Evolutionary conservation across 1,140 invertebrate genomes (phyloP), one percentile per base, ranked within the genome.

Genomic region (Chymomyza costata): DNA sequence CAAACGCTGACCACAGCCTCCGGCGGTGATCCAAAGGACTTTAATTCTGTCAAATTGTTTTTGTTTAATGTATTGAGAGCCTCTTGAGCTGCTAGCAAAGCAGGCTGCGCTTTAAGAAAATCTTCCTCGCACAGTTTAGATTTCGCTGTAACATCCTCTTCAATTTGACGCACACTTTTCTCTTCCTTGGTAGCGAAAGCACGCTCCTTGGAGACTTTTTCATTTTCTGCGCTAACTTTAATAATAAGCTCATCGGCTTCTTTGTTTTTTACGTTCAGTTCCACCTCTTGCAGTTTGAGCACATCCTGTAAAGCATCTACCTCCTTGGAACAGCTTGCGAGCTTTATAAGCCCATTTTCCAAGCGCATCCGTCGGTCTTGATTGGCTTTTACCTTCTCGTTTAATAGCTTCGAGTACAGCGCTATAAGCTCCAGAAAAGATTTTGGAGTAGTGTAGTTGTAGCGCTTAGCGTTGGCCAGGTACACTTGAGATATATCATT

Each of bases 371-470:
- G 94, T 81, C 92, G 93, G 37, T 90, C 88, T 55, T 91, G 88
- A n/a, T 96, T 88, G 41, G 95, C 91, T n/a, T 85, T 87, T 1
- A 91, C 92, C 85, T 96, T 96, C 40, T 90, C 90, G 6, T 87
- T 88, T 25, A 98, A 86, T 6, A 98, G 85, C 81, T 95, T 96
- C 1, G 90, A 89, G 76, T 97, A 98, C 1, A 98, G 87, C 30
- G 91, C 89, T 48, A 98, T 97, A 81, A 96, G 94, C 82, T 98
- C 96, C n/a, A 98, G 85, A 86, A 97, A 98, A 1, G 94, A 95
- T 86, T 98, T 98, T 0, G 97, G 97, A 1, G 96, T 98, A 0
- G 96, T 97, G 76, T 98, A 98, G 84, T 98, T 98, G 86, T 96
- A 96, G n/a, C 96, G 88, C 16, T 91, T 91, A 65, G 98, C 96